Evolutionary conservation across 2,113 vertebrate genomes (phyloP).

Genomic region (Paramisgurnus dabryanus): DNA sequence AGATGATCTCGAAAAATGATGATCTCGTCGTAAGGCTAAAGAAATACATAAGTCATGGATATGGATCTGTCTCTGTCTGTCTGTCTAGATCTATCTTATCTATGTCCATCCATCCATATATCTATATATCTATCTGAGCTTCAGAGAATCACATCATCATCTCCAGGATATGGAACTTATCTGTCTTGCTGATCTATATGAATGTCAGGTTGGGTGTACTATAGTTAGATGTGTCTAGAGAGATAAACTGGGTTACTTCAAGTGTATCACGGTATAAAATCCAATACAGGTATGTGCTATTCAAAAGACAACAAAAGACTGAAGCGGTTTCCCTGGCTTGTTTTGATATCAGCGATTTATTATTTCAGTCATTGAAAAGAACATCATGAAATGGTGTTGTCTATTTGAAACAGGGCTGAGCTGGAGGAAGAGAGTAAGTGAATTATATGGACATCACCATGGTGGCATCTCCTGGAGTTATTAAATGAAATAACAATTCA

Average conservation of each 20-base stretch:
- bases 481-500: slow-evolving; percentile 7
- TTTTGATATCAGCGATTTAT: neutral
- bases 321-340: neutral
- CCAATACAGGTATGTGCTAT: too few relatives aligned
- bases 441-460: neutral
- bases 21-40: slow-evolving; percentile 1
- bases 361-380: neutral
- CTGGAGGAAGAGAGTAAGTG: neutral
- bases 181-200: too few relatives aligned
- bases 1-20: neutral
- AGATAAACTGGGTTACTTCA: neutral
- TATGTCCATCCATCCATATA: neutral
- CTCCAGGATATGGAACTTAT: too few relatives aligned
- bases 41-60: neutral
- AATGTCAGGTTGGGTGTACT: neutral
- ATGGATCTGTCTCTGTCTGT: neutral
- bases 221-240: too few relatives aligned
- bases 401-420: neutral
- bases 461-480: neutral
- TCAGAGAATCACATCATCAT: too few relatives aligned
- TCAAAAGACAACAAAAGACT: neutral
- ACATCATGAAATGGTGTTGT: neutral
- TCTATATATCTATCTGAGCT: neutral
- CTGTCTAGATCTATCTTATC: neutral
- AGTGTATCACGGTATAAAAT: neutral